Evolutionary conservation across 2,797 vertebrate species (phyloP), one percentile per base, ranked within the genome.

Genomic region (Tinamus major): DNA sequence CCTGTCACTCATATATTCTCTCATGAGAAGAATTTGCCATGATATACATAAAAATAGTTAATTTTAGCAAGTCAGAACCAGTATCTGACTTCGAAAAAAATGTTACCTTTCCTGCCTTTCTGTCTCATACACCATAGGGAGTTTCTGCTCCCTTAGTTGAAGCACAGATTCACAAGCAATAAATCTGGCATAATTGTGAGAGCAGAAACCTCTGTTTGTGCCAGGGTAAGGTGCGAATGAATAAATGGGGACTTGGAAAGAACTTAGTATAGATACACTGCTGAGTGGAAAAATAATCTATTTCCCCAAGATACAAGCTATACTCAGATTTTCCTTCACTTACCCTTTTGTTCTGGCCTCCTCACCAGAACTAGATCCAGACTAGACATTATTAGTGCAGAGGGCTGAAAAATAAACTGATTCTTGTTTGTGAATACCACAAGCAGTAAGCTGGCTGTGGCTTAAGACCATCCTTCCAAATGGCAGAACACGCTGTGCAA

Each of bases 401-500:
- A 37, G 2, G 20, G 7, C 6, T 33, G 35, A 71, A 8, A 18
- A 13, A 64, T 8, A 14, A 41, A 12, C 6, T 20, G 21, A 0
- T 13, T 63, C 48, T 8, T 7, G 8, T 10, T 17, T 13, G 20
- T 3, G 31, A 19, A 1, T 1, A n/a, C 14, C 27, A 29, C 51
- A 53, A 2, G 2, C 26, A 48, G 15, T 1, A 7, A 6, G 7
- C 3, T 0, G 17, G 9, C 1, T 1, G 21, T 24, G 1, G 24
- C 20, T 26, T 16, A 16, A 29, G 51, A 29, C 15, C 51, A 29
- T 29, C 51, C 51, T 53, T 53, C 51, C 26, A 51, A 26, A 51
- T 2, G 7, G 49, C 49, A 53, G 15, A 29, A 53, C 51, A 29
- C 6, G 27, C 8, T 16, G 27, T 17, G 29, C 8, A 53, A 29